phyloP scores from a whole-genome alignment of 2,888 invertebrate species.

The Plagiodera versicolora region DNA sequence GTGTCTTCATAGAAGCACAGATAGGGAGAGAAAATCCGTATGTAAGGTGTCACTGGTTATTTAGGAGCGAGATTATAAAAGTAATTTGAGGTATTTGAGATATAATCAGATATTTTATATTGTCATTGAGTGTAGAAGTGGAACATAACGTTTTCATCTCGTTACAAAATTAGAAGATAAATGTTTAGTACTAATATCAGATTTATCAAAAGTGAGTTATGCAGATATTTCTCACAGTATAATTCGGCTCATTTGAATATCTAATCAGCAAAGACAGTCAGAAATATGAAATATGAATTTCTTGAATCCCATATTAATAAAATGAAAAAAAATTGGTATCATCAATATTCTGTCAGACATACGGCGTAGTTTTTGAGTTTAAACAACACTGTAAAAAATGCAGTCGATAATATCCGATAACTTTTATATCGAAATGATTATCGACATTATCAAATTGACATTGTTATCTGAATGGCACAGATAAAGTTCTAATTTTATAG shows the following conservation, averaged over 20 bases:
- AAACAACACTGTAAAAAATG: too few relatives aligned
- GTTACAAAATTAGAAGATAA: too few relatives aligned
- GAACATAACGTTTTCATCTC: not conserved
- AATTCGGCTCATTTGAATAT: constrained; percentile 21
- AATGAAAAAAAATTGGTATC: too few relatives aligned
- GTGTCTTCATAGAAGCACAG: constrained; percentile 18
- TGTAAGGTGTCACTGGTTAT: constrained; percentile 20
- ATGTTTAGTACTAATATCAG: too few relatives aligned
- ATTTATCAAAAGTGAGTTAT: too few relatives aligned
- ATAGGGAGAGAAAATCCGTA: constrained; percentile 14
- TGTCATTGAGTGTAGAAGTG: not conserved
- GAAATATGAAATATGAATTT: constrained; percentile 7
- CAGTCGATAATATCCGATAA: not conserved
- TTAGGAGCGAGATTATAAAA: constrained; percentile 20
- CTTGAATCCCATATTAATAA: not conserved
- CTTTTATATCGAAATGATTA: not conserved
- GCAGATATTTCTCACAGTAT: not conserved
- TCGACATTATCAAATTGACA: constrained; percentile 1
- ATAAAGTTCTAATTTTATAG: not conserved
- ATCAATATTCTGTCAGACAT: too few relatives aligned
- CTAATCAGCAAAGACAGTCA: constrained; percentile 15
- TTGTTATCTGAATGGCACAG: constrained; percentile 3
- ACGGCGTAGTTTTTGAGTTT: too few relatives aligned
- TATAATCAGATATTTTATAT: constrained; percentile 10
- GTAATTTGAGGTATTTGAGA: constrained; percentile 8